Percentiles rank a stretch among this genome's conserved stretches.
These are phyloP conservation scores for Vidua macroura DNA, from an alignment of 2,113 vertebrate species.

Conservation along the genomic window DNA sequence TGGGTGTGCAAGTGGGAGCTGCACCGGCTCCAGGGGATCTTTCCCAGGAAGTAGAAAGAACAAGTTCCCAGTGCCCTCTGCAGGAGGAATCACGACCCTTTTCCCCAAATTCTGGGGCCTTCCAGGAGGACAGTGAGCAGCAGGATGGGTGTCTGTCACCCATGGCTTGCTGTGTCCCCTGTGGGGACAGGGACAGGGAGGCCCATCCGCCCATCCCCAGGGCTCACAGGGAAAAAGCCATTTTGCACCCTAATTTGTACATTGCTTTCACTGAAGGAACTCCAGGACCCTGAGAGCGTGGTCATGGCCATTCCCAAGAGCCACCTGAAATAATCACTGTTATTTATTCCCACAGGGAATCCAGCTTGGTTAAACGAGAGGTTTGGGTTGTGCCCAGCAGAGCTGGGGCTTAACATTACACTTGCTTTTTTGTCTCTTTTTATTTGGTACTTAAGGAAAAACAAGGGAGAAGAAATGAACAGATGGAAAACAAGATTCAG, in stretches of 20 bases:
- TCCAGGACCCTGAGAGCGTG: rapidly evolving
- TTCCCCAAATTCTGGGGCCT: neutral
- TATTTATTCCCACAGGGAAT: neutral
- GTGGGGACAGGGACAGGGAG: rapidly evolving
- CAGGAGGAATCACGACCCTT: constrained; percentile 31
- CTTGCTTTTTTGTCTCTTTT: neutral
- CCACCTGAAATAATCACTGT: neutral
- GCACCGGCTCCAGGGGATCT: neutral
- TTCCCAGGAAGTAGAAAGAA: neutral
- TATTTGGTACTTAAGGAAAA: neutral
- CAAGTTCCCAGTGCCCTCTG: constrained; percentile 62
- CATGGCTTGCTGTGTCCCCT: neutral
- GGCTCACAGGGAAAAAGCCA: neutral
- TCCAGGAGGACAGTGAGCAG: neutral
- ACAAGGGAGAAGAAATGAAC: neutral
- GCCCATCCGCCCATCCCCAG: neutral
- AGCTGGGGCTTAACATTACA: neutral
- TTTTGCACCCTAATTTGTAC: neutral
- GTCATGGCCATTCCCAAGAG: neutral
- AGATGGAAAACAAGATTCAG: neutral
- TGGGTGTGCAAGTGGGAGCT: neutral
- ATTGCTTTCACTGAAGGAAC: neutral
- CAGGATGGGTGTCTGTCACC: neutral
- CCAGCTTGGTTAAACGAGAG: neutral
- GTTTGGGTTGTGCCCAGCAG: neutral